phyloP scores from a whole-genome alignment of 2,888 invertebrate species.

The Pardosa pseudoannulata region DNA sequence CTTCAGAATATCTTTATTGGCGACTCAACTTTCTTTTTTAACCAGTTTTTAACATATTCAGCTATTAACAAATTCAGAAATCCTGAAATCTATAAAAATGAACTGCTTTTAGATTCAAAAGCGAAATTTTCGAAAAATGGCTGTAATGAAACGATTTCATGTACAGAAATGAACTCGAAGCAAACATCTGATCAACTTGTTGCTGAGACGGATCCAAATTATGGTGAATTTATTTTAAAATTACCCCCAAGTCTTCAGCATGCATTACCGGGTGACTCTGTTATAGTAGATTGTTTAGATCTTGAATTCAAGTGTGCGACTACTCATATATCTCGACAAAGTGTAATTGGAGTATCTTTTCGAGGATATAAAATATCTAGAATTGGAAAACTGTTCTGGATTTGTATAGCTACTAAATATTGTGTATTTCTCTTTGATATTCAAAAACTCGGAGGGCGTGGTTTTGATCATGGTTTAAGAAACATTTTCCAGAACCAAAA shows the following conservation, averaged over 20 bases:
- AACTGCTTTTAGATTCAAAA: too few species aligned
- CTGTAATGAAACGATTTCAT: too few species aligned
- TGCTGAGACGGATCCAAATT: too few species aligned
- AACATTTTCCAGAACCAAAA: slow-evolving; percentile 78
- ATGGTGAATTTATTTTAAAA: not conserved
- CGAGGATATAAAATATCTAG: slow-evolving; percentile 77
- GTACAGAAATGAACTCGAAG: too few species aligned
- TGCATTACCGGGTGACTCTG: not conserved
- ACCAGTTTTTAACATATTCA: too few species aligned
- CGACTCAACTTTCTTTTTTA: too few species aligned
- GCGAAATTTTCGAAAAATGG: too few species aligned
- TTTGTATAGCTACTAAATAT: slow-evolving; percentile 76
- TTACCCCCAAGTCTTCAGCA: not conserved
- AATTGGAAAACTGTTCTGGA: slow-evolving; percentile 76
- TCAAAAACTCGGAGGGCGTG: slow-evolving; percentile 75
- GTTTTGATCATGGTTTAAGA: slow-evolving; percentile 78
- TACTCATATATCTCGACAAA: slow-evolving; percentile 38
- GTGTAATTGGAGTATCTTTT: slow-evolving; percentile 76
- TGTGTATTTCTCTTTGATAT: slow-evolving; percentile 77
- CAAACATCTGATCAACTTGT: too few species aligned
- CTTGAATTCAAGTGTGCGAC: slow-evolving; percentile 17
- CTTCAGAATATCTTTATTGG: too few species aligned
- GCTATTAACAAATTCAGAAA: too few species aligned
- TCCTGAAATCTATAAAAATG: too few species aligned
- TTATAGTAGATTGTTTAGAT: not conserved